Percentiles rank a stretch among this genome's conserved stretches.
Conservation (phyloP, 2,888 invertebrate genomes). For the Craniophora ligustri region DNA sequence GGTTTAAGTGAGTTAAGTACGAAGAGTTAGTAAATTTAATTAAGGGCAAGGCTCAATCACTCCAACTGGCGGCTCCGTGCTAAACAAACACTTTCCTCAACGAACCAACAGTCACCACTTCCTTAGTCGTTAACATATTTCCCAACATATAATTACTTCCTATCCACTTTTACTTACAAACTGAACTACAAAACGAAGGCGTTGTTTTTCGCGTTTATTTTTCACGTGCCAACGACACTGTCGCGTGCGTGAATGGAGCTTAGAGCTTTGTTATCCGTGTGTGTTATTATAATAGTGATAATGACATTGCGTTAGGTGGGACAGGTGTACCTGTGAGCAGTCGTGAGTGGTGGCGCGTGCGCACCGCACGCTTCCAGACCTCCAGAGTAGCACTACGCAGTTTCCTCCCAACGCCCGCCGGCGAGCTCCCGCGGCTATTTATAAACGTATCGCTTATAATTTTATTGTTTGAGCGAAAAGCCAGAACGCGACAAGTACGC, state of each 20-base stretch:
- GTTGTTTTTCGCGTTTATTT: slow-evolving; percentile 44
- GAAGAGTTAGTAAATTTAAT: slow-evolving; percentile 30
- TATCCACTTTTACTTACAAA: slow-evolving; percentile 49
- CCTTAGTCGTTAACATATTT: slow-evolving; percentile 59
- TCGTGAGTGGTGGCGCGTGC: slow-evolving; percentile 73
- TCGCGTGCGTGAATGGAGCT: slow-evolving; percentile 67
- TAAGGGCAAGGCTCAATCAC: slow-evolving; percentile 36
- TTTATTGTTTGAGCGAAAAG: slow-evolving; percentile 87
- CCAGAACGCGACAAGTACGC: slow-evolving; percentile 82
- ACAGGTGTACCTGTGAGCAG: slow-evolving; percentile 85
- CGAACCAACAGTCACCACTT: slow-evolving; percentile 32
- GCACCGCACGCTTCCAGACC: slow-evolving; percentile 82
- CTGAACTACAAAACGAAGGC: slow-evolving; percentile 53
- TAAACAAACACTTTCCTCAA: slow-evolving; percentile 34
- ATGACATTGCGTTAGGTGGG: slow-evolving; percentile 84
- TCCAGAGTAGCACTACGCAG: slow-evolving; percentile 75
- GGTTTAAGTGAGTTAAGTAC: slow-evolving; percentile 21
- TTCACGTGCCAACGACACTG: slow-evolving; percentile 53
- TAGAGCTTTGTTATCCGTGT: slow-evolving; percentile 73
- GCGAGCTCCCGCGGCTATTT: slow-evolving; percentile 77
- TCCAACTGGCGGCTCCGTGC: slow-evolving; percentile 15
- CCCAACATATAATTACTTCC: slow-evolving; percentile 61
- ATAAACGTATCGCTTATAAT: slow-evolving; percentile 84
- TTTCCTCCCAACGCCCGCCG: slow-evolving; percentile 63
- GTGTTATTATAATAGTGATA: slow-evolving; percentile 83